Percentiles rank a stretch among this genome's conserved stretches.
These are phyloP conservation scores for Hylaeus volcanicus DNA, from an alignment of 1,140 invertebrate species.

Conservation along the genomic window DNA sequence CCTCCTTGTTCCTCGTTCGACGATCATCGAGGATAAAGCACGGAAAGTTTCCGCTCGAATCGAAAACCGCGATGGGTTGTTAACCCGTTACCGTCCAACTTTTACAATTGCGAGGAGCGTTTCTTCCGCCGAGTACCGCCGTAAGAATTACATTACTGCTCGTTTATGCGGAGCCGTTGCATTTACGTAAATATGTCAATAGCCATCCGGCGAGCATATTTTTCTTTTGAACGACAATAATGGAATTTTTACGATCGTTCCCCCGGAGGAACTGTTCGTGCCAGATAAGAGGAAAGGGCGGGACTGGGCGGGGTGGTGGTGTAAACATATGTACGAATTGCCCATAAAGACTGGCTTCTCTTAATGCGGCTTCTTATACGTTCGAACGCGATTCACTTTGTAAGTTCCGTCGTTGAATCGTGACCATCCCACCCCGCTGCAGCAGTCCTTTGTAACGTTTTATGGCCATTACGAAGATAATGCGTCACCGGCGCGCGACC, in stretches of 20 bases:
- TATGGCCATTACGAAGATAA: slow-evolving; percentile 45
- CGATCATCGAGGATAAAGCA: no score
- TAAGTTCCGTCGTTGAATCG: slow-evolving; percentile 34
- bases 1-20: no score
- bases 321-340: slow-evolving; percentile 43
- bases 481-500: slow-evolving; percentile 15
- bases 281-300: slow-evolving; percentile 6
- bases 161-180: slow-evolving; percentile 40
- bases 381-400: slow-evolving; percentile 32
- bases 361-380: slow-evolving; percentile 45
- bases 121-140: neutral
- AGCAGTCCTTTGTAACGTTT: slow-evolving; percentile 24
- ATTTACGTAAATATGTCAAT: slow-evolving; percentile 47
- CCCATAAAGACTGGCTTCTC: slow-evolving; percentile 28
- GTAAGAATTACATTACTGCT: slow-evolving; percentile 40
- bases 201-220: slow-evolving; percentile 21
- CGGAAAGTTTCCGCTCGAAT: neutral
- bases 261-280: neutral
- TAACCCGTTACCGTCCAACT: neutral
- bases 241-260: slow-evolving; percentile 44
- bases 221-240: slow-evolving; percentile 42
- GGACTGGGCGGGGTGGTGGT: neutral
- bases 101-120: slow-evolving; percentile 6
- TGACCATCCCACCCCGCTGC: no score
- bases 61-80: neutral